phyloP scores from a whole-genome alignment of 92 coral and sea anemone species.

The Galaxea fascicularis region DNA sequence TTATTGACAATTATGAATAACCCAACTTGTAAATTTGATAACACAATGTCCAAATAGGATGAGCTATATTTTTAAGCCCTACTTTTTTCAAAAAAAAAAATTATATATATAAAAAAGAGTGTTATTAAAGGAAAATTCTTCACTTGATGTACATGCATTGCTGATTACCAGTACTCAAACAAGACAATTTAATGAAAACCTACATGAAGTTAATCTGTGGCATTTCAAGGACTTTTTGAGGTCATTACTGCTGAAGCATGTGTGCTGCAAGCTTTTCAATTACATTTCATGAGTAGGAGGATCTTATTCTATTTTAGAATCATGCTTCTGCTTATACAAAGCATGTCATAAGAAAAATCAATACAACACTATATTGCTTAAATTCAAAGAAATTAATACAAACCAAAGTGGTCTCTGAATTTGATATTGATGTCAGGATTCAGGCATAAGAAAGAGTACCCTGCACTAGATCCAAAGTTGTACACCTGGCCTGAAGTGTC shows the following conservation, averaged over 20 bases:
- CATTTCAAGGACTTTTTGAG: no score
- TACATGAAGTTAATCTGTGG: no score
- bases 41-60: background rate
- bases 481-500: conserved; percentile 68
- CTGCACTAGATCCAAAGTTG: conserved; percentile 70
- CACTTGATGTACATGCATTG: no score
- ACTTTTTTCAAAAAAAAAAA: background rate
- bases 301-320: no score
- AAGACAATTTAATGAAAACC: no score
- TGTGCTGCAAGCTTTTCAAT: no score
- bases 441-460: conserved; percentile 56
- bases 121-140: background rate
- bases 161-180: no score
- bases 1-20: conserved; percentile 2
- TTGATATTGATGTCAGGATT: conserved; percentile 66
- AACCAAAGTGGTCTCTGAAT: conserved; percentile 62
- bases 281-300: no score
- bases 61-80: conserved; percentile 5
- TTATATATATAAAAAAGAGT: no score
- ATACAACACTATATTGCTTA: conserved; percentile 13
- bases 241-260: no score
- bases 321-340: conserved; percentile 26
- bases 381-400: conserved; percentile 24
- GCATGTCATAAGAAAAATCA: conserved; percentile 14
- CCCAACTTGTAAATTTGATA: conserved; percentile 1